Percentiles rank a stretch among this genome's conserved stretches.
These are phyloP conservation scores for Ophiothrix spiculata DNA, from an alignment of 35 echinoderm and acorn worm species.

Conservation along the genomic window DNA sequence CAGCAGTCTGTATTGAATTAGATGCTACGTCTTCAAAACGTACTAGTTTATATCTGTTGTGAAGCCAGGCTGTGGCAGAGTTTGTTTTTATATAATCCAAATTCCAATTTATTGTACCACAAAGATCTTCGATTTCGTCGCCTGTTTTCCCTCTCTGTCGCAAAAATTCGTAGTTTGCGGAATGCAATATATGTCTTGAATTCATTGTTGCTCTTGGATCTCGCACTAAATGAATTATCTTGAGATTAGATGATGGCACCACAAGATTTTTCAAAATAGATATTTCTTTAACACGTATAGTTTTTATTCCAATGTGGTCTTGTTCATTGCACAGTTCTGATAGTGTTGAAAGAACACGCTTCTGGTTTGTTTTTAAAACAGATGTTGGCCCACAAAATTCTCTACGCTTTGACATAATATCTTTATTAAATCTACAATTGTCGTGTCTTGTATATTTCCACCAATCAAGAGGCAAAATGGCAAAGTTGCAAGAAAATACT, in stretches of 20 bases:
- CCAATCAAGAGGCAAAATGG: no score
- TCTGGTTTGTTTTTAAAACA: no score
- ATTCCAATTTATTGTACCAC: conserved; percentile 55
- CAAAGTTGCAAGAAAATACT: no score
- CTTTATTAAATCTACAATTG: no score
- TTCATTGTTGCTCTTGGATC: conserved; percentile 82
- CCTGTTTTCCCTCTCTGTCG: conserved; percentile 33
- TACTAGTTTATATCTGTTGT: conserved; percentile 45
- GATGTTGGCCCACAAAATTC: no score
- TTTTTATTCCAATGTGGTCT: conserved; percentile 52
- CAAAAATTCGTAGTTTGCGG: conserved; percentile 55
- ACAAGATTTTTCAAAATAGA: conserved; percentile 30
- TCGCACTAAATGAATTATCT: conserved; percentile 77
- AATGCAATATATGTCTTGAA: conserved; percentile 38
- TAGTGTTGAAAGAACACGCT: conserved; percentile 6
- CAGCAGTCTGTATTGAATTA: conserved; percentile 36
- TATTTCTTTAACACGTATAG: conserved; percentile 68
- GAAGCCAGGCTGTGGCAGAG: conserved; percentile 39
- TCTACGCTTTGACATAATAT: no score
- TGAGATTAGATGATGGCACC: conserved; percentile 36
- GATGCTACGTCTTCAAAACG: conserved; percentile 77
- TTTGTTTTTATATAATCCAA: conserved; percentile 34
- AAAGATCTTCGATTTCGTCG: conserved; percentile 64
- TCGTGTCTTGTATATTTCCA: no score
- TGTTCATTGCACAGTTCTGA: conserved; percentile 17